Evolutionary conservation across 2,113 vertebrate species (phyloP), one percentile per base, ranked within the genome.

Genomic region (Nesogale talazaci): DNA sequence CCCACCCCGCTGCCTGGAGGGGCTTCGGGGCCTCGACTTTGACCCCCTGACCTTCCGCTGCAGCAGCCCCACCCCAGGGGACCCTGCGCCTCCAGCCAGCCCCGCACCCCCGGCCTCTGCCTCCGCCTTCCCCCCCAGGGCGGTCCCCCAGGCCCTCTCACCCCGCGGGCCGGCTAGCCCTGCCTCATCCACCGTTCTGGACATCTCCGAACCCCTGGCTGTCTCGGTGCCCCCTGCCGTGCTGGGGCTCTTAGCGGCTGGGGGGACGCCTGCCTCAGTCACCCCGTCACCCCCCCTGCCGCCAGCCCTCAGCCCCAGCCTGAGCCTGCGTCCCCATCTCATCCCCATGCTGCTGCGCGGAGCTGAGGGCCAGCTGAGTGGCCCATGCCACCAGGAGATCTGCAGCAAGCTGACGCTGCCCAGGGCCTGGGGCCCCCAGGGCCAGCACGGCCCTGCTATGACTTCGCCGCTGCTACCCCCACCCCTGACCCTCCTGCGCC

Each of bases 181-280:
- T 12, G 94, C 95, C 56, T 96, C 90, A 0, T 77, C 96, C 14
- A 40, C 94, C 9, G 94, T 94, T 80, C 94, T 98, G 95, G 98
- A 98, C 89, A 98, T 98, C 90, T 98, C 98, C 0, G 97, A 98
- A 89, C 98, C 98, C 3, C 88, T 98, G 74, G 96, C 98, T 52
- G 97, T 98, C 77, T 97, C 98, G 9, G 98, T 98, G 52, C 98
- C 98, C 17, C 96, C 98, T 4, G 98, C 98, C 83, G 98, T 98
- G 42, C 94, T 98, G 94, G 98, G 98, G 96, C 97, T 98, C 96
- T 95, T 98, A 79, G 97, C 98, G 14, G 97, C 97, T 17, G 97
- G 98, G 6, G 97, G 97, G 38, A 94, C 97, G 11, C 95, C 95
- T 83, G 87, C 89, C 82, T 96, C 93, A 0, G 79, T 91, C 67